Conservation (phyloP, 2,113 vertebrate species). For the Periophthalmodon schlosseri region DNA sequence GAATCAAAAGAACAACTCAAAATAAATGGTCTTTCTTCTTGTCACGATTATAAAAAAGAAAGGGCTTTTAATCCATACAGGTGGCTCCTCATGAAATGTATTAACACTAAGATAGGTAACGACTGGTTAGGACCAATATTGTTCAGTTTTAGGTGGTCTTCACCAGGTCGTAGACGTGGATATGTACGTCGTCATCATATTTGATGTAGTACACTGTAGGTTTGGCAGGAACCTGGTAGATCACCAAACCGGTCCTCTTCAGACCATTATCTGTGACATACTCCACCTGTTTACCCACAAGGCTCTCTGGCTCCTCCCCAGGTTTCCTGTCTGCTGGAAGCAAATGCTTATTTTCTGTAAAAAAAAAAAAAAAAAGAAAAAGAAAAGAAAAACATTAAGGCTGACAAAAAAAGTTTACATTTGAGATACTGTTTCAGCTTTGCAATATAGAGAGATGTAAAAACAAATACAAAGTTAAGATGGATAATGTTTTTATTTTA, state of each 20-base stretch:
- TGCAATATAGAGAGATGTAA: too few species aligned
- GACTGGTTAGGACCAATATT: constrained; percentile 29
- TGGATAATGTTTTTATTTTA: too few species aligned
- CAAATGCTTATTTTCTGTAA: constrained; percentile 81
- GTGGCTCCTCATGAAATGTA: constrained; percentile 32
- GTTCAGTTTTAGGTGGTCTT: constrained; percentile 79
- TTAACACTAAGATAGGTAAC: constrained; percentile 63
- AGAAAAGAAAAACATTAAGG: background rate
- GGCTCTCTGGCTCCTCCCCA: constrained; percentile 83
- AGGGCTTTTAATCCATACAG: constrained; percentile 17
- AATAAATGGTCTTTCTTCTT: constrained; percentile 21
- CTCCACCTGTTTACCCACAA: constrained; percentile 84
- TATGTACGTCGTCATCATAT: constrained; percentile 84
- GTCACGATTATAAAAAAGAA: constrained; percentile 12
- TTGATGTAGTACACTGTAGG: constrained; percentile 85
- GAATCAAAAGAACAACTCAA: constrained; percentile 27
- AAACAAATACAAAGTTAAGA: too few species aligned
- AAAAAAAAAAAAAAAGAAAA: constrained; percentile 10
- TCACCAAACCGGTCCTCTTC: constrained; percentile 82
- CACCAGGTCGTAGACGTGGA: constrained; percentile 84
- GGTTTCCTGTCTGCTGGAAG: constrained; percentile 83
- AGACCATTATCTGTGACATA: constrained; percentile 83
- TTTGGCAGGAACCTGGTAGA: constrained; percentile 83
- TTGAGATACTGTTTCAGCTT: background rate
- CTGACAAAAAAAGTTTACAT: background rate